Evolutionary conservation across 2,888 invertebrate genomes (phyloP), one percentile per base, ranked within the genome.

Genomic region (Tiliacea aurago): DNA sequence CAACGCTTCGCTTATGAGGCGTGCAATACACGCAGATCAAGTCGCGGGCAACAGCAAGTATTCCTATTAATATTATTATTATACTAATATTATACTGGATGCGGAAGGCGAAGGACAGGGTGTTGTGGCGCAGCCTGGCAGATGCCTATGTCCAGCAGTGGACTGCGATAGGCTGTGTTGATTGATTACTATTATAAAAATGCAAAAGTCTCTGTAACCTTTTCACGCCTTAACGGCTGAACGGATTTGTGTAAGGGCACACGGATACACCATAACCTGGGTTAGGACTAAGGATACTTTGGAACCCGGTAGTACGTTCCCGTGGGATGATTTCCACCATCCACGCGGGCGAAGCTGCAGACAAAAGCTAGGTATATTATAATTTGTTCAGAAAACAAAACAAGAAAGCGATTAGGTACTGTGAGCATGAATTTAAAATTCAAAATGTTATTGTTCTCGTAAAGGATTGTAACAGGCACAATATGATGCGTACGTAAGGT

Each of bases 361-460:
- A 20, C 33, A 23, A 10, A 20, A 15, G 11, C 23, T 4, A 23
- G 28, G 33, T 45, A n/a, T 71, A 7, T 43, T 55, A 70, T 70
- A 63, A 80, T 76, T 80, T 70, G 68, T 68, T 69, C 37, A 13
- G 28, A 61, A 83, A 83, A 76, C 62, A 80, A 83, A 74, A 80
- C 75, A 70, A 43, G 45, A n/a, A 62, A 85, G 58, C 59, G 55
- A 74, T 68, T 75, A 77, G 53, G 47, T 74, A 71, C 70, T 66
- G 51, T 11, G 10, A n/a, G 7, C 58, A 84, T 84, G 76, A 82
- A 82, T 84, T 2, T 28, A 28, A 2, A 70, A 84, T 80, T 84
- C 80, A 80, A 58, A 68, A n/a, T 56, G 23, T 80, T 83, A 70
- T 74, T 79, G 56, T 80, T 64, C 23, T 37, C 49, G n/a, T 49